Percentiles rank a stretch among this genome's conserved stretches.
These are phyloP conservation scores for Caenorhabditis auriculariae DNA, from an alignment of 2,888 invertebrate genomes.

Conservation along the genomic window DNA sequence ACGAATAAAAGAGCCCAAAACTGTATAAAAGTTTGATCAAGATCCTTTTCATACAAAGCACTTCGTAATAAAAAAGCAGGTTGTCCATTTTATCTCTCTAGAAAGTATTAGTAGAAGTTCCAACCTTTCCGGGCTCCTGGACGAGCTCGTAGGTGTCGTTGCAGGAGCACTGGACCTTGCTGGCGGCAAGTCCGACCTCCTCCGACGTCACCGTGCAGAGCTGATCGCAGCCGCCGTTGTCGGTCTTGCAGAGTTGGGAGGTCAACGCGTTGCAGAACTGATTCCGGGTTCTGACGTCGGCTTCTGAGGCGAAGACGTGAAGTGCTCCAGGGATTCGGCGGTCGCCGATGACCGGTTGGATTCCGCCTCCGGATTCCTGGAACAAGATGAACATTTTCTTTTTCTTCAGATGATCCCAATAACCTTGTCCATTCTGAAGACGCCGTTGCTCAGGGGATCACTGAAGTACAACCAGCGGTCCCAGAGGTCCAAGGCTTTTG, in stretches of 20 bases:
- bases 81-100: no score
- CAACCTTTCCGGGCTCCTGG: constrained; percentile 68
- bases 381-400: background rate
- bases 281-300: constrained; percentile 51
- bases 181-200: constrained; percentile 47
- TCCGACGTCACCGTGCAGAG: constrained; percentile 47
- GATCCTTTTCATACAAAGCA: no score
- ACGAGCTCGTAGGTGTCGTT: constrained; percentile 83
- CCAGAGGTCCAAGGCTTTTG: constrained; percentile 61
- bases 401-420: background rate
- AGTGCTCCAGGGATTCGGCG: constrained; percentile 70
- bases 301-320: constrained; percentile 59
- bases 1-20: background rate
- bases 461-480: constrained; percentile 61
- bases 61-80: no score
- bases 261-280: constrained; percentile 57
- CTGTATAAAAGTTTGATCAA: no score
- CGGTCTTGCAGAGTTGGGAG: constrained; percentile 81
- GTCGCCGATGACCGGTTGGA: constrained; percentile 88
- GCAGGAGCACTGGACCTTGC: constrained; percentile 82
- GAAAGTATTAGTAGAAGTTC: no score
- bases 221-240: constrained; percentile 84
- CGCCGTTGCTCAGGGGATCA: constrained; percentile 70
- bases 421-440: constrained; percentile 92
- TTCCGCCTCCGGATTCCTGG: constrained; percentile 24